Percentiles rank a stretch among this genome's conserved stretches.
These are phyloP conservation scores for Parapristionchus giblindavisi DNA, from an alignment of 2,888 invertebrate genomes.

Conservation along the genomic window DNA sequence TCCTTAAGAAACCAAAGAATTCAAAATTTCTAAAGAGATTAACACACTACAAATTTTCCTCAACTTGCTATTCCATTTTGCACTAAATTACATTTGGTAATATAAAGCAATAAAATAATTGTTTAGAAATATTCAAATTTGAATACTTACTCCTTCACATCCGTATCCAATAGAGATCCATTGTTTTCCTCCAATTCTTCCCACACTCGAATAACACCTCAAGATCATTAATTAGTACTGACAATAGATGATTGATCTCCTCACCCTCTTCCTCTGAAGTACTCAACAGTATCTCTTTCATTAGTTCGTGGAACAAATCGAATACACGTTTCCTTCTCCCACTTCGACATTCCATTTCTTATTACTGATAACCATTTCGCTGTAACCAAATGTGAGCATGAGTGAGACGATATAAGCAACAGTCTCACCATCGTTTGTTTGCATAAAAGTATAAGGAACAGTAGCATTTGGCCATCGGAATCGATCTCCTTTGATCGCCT, in stretches of 20 bases:
- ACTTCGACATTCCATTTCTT: slow-evolving; percentile 51
- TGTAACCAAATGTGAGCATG: slow-evolving; percentile 33
- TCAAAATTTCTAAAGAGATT: too few species aligned
- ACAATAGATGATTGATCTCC: background rate
- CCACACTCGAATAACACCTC: slow-evolving; percentile 60
- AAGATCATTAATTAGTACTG: background rate
- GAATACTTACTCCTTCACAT: slow-evolving; percentile 49
- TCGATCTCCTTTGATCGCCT: slow-evolving; percentile 49
- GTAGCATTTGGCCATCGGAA: slow-evolving; percentile 52
- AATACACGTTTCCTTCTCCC: slow-evolving; percentile 57
- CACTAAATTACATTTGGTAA: too few species aligned
- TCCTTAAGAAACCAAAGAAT: too few species aligned
- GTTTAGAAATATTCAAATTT: background rate
- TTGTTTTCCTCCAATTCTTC: slow-evolving; percentile 58
- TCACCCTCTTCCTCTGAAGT: slow-evolving; percentile 51
- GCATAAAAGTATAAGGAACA: slow-evolving; percentile 49
- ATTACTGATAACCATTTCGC: slow-evolving; percentile 51
- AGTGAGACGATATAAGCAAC: background rate
- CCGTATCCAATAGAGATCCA: slow-evolving; percentile 59
- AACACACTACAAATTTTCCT: too few species aligned
- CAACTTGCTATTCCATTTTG: too few species aligned
- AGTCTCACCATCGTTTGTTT: slow-evolving; percentile 40
- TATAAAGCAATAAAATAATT: background rate
- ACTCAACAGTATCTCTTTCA: slow-evolving; percentile 47
- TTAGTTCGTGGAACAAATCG: slow-evolving; percentile 44